Conservation (phyloP, 1,140 invertebrate genomes). For the Leguminivora glycinivorella region DNA sequence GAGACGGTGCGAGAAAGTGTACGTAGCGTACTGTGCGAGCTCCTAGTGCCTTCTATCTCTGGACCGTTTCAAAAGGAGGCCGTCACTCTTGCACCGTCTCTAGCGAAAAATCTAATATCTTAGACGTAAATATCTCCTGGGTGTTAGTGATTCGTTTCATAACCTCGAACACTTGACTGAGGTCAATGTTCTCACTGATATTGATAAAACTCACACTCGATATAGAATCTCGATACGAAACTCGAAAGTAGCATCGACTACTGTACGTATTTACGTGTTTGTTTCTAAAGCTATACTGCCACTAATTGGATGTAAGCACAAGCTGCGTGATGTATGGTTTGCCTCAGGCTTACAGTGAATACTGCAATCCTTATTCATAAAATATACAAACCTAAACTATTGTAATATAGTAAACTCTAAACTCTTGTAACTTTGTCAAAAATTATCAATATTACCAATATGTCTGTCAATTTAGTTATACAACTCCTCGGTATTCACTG, state of each 20-base stretch:
- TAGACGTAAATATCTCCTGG: neutral
- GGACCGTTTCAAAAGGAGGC: neutral
- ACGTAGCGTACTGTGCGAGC: neutral
- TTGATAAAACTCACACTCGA: neutral
- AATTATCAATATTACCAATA: neutral
- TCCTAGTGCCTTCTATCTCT: neutral
- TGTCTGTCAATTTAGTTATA: neutral
- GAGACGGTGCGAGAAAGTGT: neutral
- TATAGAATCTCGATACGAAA: conserved; percentile 21
- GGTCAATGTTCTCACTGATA: neutral
- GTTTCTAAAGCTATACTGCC: conserved; percentile 22
- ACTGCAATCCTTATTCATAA: neutral
- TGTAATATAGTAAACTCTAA: neutral
- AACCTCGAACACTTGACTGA: neutral
- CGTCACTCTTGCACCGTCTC: neutral
- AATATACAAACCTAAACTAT: neutral
- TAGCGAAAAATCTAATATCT: neutral
- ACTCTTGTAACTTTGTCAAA: neutral
- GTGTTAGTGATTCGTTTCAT: neutral
- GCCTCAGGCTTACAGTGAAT: neutral
- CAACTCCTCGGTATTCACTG: neutral
- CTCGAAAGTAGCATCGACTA: neutral
- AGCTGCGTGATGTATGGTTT: conserved; percentile 4
- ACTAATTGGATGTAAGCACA: conserved; percentile 23
- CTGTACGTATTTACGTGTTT: neutral